Conservation (phyloP, 2,113 vertebrate species). For the Aptenodytes patagonicus region DNA sequence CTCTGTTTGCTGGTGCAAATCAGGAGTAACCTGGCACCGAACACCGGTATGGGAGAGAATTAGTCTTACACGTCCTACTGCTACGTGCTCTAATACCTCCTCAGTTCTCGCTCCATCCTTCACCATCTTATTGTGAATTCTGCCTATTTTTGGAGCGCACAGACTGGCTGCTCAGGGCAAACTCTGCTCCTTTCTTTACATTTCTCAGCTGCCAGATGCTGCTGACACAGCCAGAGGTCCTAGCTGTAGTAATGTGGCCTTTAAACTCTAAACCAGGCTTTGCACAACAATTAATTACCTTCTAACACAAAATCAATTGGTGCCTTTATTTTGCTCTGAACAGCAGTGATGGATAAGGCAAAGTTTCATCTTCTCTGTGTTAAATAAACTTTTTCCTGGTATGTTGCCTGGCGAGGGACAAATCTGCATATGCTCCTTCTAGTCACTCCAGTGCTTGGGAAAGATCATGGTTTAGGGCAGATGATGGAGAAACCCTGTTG, state of each 20-base stretch:
- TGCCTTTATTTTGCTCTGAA: background rate
- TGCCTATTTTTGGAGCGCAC: background rate
- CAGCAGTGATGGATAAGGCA: constrained; percentile 31
- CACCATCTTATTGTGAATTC: background rate
- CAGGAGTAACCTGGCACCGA: background rate
- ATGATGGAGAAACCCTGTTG: background rate
- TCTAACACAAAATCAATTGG: constrained; percentile 58
- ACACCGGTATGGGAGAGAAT: background rate
- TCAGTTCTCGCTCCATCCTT: background rate
- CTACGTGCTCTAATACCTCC: background rate
- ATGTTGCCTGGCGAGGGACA: background rate
- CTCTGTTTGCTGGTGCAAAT: background rate
- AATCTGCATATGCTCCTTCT: background rate
- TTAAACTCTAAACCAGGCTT: constrained; percentile 1
- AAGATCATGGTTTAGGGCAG: background rate
- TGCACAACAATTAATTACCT: constrained; percentile 44
- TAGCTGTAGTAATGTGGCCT: background rate
- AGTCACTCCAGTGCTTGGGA: background rate
- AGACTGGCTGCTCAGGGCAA: background rate
- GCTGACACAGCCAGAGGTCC: constrained; percentile 2
- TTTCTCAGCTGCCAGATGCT: constrained; percentile 29
- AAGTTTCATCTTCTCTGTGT: background rate
- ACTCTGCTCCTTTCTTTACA: background rate
- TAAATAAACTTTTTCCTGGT: constrained; percentile 8
- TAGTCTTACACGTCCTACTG: background rate